Evolutionary conservation across 37 sponge, comb jelly and placozoan genomes (phyloP).

Genomic region (Agelas oroides): DNA sequence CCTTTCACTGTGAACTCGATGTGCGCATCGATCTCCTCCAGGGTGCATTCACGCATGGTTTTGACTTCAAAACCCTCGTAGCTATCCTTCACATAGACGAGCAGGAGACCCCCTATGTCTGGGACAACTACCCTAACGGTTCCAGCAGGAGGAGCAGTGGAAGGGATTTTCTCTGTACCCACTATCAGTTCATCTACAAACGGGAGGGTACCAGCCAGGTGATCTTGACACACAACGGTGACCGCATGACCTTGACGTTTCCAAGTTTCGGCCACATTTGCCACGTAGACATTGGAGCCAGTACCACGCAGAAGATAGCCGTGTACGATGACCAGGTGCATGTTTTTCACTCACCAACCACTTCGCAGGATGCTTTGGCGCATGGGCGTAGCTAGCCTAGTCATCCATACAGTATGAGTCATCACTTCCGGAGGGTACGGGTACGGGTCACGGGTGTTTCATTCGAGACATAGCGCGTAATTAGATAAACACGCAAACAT

Average conservation of each 20-base stretch:
- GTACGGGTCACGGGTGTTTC: too few species aligned
- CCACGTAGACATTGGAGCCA: constrained; percentile 42
- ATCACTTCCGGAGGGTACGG: too few species aligned
- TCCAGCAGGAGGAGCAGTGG: constrained; percentile 17
- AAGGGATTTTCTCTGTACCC: constrained; percentile 29
- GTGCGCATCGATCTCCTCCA: constrained; percentile 34
- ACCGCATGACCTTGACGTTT: constrained; percentile 31
- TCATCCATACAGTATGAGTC: too few species aligned
- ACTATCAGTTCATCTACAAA: constrained; percentile 40
- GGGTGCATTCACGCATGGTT: constrained; percentile 15
- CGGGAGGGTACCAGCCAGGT: constrained; percentile 13
- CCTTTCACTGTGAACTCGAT: constrained; percentile 30
- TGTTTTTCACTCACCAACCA: too few species aligned
- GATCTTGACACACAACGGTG: constrained; percentile 51
- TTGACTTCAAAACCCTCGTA: constrained; percentile 43
- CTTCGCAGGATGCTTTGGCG: too few species aligned
- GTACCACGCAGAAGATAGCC: constrained; percentile 48
- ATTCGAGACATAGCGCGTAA: too few species aligned
- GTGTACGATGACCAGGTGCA: constrained; percentile 50
- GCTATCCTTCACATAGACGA: constrained; percentile 21
- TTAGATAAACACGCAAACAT: too few species aligned
- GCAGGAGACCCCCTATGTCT: constrained; percentile 27
- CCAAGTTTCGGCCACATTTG: constrained; percentile 49
- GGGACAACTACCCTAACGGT: constrained; percentile 41
- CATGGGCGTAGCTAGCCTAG: too few species aligned